A percentile compares a stretch with the other conserved stretches of the same genome.
Evolutionary conservation across 2,797 vertebrate species (phyloP).

Genomic region (Onychomys arenicola): DNA sequence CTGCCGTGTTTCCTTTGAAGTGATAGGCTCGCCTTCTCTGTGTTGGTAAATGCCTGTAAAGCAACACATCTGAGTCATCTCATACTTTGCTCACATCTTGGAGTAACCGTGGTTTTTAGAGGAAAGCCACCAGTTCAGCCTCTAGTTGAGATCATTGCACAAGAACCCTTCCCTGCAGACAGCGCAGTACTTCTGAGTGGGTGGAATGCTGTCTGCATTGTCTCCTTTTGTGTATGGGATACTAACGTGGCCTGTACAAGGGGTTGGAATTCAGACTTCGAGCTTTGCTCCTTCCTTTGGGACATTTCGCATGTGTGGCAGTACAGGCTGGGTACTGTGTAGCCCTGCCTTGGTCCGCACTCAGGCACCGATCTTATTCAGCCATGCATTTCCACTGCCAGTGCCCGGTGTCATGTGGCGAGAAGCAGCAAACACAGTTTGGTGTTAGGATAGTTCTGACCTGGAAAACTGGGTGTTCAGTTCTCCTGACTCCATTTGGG

Average conservation of each 20-base stretch:
- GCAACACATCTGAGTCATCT: neutral
- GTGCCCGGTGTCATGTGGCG: neutral
- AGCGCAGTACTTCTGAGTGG: neutral
- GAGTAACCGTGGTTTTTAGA: neutral
- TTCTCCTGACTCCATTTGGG: neutral
- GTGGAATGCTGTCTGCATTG: neutral
- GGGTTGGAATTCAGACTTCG: neutral
- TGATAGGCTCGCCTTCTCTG: neutral
- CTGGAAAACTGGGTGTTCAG: neutral
- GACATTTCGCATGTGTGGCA: neutral
- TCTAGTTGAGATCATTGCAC: neutral
- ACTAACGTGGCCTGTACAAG: neutral
- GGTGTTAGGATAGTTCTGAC: neutral
- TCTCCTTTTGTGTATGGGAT: neutral
- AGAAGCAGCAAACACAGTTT: neutral
- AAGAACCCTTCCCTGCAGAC: neutral
- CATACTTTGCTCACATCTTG: neutral
- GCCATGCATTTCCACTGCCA: neutral
- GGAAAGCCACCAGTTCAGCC: neutral
- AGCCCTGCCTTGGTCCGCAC: neutral
- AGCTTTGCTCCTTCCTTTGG: neutral
- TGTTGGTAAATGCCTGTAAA: constrained; percentile 34
- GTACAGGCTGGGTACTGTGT: neutral
- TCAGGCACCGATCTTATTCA: neutral
- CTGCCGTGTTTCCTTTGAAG: constrained; percentile 28